Evolutionary conservation across 2,888 invertebrate genomes (phyloP).

Genomic region (Osedax fenrisi): DNA sequence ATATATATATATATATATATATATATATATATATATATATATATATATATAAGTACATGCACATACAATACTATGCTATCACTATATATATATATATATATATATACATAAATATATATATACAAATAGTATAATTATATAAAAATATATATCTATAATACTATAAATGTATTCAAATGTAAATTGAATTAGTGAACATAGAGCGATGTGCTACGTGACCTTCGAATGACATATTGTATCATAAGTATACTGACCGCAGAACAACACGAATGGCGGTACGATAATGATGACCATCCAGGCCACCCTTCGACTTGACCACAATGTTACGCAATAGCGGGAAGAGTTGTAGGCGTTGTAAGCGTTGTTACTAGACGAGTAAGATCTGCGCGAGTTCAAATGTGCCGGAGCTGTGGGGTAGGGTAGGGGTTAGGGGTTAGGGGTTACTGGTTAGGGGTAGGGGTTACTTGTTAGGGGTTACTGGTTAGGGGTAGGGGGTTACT

Average conservation of each 20-base stretch:
- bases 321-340: not conserved
- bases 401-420: too few species aligned
- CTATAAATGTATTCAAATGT: not conserved
- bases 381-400: too few species aligned
- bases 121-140: not conserved
- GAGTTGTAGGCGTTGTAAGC: too few species aligned
- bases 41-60: not conserved
- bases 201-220: too few species aligned
- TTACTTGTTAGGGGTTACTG: too few species aligned
- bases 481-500: too few species aligned
- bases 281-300: not conserved
- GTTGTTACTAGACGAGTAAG: too few species aligned
- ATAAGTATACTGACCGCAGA: not conserved
- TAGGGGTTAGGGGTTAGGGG: too few species aligned
- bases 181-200: not conserved
- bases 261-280: not conserved
- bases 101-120: not conserved
- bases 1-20: not conserved
- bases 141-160: not conserved
- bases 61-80: too few species aligned
- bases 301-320: not conserved
- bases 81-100: not conserved
- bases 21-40: not conserved
- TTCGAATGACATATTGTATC: too few species aligned
- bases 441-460: too few species aligned